Evolutionary conservation across 2,888 invertebrate genomes (phyloP).

Genomic region (Beris chalybata): DNA sequence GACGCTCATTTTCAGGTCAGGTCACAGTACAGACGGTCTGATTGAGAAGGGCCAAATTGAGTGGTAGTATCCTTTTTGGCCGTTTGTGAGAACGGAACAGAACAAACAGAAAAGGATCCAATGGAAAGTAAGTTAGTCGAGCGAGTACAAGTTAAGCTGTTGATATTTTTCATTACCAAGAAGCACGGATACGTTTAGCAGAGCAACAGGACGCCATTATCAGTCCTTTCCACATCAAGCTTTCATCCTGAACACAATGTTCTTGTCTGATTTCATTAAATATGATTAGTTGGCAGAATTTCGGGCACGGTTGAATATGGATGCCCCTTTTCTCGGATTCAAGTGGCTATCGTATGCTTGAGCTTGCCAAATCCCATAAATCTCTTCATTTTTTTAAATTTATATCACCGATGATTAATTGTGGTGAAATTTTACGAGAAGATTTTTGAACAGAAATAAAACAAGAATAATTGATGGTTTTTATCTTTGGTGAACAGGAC

Average conservation of each 20-base stretch:
- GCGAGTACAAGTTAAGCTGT: neutral
- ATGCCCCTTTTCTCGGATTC: too few species aligned
- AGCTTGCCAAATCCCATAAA: too few species aligned
- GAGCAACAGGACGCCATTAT: constrained; percentile 8
- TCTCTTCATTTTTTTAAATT: too few species aligned
- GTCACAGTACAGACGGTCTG: constrained; percentile 3
- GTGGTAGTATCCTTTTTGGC: neutral
- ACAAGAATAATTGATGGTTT: too few species aligned
- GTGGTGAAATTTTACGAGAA: too few species aligned
- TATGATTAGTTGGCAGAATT: constrained; percentile 9
- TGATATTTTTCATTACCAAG: constrained; percentile 1
- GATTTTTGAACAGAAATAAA: too few species aligned
- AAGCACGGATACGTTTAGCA: neutral
- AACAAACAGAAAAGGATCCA: neutral
- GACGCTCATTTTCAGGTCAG: constrained; percentile 7
- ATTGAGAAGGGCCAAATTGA: neutral
- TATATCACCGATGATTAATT: too few species aligned
- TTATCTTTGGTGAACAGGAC: too few species aligned
- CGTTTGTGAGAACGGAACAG: neutral
- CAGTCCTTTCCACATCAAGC: too few species aligned
- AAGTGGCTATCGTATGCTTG: too few species aligned
- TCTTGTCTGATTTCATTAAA: constrained; percentile 18
- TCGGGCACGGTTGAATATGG: neutral
- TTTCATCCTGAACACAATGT: neutral
- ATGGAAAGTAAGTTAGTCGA: neutral